Base-by-base conservation (phyloP, 2,797 vertebrate genomes). In the Alauda arvensis region DNA sequence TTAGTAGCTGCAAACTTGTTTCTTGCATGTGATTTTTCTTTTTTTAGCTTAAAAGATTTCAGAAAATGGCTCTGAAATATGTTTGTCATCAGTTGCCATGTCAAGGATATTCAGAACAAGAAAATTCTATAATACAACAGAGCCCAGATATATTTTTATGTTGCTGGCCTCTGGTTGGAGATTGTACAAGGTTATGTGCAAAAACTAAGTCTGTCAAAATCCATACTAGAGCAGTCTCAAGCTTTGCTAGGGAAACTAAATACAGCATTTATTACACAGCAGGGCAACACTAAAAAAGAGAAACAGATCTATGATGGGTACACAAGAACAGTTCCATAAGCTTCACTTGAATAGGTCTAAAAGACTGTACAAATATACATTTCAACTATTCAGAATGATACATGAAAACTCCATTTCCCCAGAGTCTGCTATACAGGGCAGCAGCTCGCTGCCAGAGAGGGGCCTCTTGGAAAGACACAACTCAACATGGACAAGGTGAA, bases 321-420 rank as follows among this genome's bases (percentile, higher is more conserved):
- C 98, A 98, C 98, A 97, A 96, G 96, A 97, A 97, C 97, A 97
- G 97, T 97, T 96, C 96, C 96, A 96, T 97, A 97, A 97, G 97
- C 98, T 96, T 98, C 97, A 98, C 97, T 97, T 98, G 98, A 97
- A 98, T 98, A 98, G 97, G 97, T 98, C 98, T 99, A 99, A 99
- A 99, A 99, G 98, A 98, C 99, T 99, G 99, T 99, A 99, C 99
- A 99, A 99, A 99, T 99, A 98, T 99, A 99, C 99, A 99, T 97
- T 97, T 98, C 96, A 97, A 96, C 97, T 97, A 97, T 98, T 97
- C 97, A 97, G 97, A 98, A 97, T 97, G 98, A 97, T 98, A 98
- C 97, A 97, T 98, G 98, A 97, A 98, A 94, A 95, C 94, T 93
- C 68, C 90, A 89, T 96, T 97, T 94, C 93, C 96, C 97, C 96